Evolutionary conservation across 2,113 vertebrate species (phyloP).

Genomic region (Mormyrus lacerda): DNA sequence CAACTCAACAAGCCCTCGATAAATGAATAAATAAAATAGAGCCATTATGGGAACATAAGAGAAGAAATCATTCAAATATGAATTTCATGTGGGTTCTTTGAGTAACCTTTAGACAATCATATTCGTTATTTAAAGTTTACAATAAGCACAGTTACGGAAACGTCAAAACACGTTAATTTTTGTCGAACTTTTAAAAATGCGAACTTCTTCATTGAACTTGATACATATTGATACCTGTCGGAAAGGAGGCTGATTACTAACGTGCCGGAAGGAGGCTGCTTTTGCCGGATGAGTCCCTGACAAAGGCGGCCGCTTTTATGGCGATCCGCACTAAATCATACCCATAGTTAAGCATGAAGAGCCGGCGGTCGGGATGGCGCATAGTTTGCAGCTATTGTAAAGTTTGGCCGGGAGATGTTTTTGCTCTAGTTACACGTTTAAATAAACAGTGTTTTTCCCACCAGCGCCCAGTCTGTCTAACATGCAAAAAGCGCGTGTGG

Average conservation of each 20-base stretch:
- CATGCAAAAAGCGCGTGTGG: background rate
- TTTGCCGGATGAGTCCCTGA: background rate
- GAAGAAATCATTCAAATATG: background rate
- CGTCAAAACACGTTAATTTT: background rate
- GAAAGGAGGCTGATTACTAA: background rate
- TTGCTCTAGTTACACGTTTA: slow-evolving; percentile 5
- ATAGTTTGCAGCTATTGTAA: background rate
- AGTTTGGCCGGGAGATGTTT: background rate
- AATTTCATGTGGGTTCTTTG: background rate
- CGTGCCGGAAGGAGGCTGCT: background rate
- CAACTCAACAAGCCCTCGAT: background rate
- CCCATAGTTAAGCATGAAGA: background rate
- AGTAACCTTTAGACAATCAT: background rate
- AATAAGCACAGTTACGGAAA: background rate
- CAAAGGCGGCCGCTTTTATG: background rate
- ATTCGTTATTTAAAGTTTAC: background rate
- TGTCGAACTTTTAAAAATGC: background rate
- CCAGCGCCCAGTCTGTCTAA: background rate
- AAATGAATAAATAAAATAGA: slow-evolving; percentile 1
- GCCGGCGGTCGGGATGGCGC: background rate
- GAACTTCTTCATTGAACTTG: background rate
- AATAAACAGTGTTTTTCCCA: background rate
- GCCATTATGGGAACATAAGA: background rate
- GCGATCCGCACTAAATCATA: background rate
- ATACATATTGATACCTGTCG: background rate